Conservation (phyloP, 2,113 vertebrate species). For the Edolisoma coerulescens region DNA sequence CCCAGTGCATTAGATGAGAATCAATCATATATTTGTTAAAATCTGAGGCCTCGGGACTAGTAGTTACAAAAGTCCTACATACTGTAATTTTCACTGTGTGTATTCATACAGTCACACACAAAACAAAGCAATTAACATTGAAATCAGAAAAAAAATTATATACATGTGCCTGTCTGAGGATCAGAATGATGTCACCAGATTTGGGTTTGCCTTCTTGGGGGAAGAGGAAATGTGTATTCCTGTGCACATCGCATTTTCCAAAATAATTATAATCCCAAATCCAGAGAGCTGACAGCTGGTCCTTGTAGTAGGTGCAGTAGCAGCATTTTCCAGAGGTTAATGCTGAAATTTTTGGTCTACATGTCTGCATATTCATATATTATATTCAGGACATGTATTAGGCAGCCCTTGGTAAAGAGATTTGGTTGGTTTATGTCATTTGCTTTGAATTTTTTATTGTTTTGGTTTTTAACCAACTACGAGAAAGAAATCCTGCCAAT, state of each 20-base stretch:
- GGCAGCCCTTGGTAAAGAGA: not conserved
- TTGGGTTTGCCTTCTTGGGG: not conserved
- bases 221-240: not conserved
- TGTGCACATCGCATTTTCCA: fast-evolving
- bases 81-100: not conserved
- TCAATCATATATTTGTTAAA: not conserved
- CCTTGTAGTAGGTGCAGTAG: not conserved
- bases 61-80: not conserved
- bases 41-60: not conserved
- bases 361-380: not conserved
- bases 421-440: not conserved
- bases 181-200: not conserved
- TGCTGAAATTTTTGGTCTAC: not conserved
- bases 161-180: not conserved
- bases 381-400: not conserved
- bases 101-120: not conserved
- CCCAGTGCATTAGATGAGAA: not conserved
- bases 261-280: not conserved
- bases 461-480: not conserved
- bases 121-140: not conserved
- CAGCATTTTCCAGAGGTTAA: not conserved
- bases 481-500: not conserved
- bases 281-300: not conserved
- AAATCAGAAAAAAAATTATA: not conserved
- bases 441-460: not conserved